These are phyloP conservation scores for Psilopsiagon aymara DNA, from an alignment of 2,113 vertebrate genomes.

Conservation along the genomic window DNA sequence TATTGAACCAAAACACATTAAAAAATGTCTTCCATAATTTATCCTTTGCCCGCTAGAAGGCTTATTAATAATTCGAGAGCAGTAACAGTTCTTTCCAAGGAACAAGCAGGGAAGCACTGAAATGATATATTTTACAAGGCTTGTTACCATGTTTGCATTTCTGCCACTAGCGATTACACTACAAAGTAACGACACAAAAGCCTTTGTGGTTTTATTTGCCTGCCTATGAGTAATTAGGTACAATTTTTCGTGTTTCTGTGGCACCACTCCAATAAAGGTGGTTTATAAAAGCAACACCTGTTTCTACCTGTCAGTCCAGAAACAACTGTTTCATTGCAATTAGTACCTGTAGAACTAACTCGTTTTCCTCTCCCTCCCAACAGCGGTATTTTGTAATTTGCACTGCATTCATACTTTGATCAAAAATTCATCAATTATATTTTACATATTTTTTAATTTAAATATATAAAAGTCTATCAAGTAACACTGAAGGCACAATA, in stretches of 20 bases:
- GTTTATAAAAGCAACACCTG: neutral
- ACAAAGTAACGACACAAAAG: neutral
- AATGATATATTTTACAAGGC: neutral
- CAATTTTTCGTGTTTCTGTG: neutral
- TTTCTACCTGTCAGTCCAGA: neutral
- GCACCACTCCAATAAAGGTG: neutral
- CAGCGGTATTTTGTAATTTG: neutral
- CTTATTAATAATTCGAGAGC: slow-evolving; percentile 48
- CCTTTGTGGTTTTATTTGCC: neutral
- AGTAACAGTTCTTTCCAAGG: neutral
- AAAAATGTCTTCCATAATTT: slow-evolving; percentile 51
- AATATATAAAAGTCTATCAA: neutral
- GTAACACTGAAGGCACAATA: neutral
- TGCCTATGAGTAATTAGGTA: neutral
- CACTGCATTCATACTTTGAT: neutral
- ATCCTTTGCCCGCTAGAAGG: slow-evolving; percentile 11
- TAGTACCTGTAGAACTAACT: neutral
- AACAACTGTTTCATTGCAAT: neutral
- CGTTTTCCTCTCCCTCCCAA: neutral
- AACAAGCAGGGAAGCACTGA: neutral
- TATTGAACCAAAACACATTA: slow-evolving; percentile 1
- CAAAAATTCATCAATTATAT: neutral
- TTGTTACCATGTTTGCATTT: neutral
- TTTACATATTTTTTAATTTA: neutral
- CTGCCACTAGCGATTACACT: neutral